Percentiles rank a stretch among this genome's conserved stretches.
These are phyloP conservation scores for Barnardius zonarius DNA, from an alignment of 2,113 vertebrate species.

Conservation along the genomic window DNA sequence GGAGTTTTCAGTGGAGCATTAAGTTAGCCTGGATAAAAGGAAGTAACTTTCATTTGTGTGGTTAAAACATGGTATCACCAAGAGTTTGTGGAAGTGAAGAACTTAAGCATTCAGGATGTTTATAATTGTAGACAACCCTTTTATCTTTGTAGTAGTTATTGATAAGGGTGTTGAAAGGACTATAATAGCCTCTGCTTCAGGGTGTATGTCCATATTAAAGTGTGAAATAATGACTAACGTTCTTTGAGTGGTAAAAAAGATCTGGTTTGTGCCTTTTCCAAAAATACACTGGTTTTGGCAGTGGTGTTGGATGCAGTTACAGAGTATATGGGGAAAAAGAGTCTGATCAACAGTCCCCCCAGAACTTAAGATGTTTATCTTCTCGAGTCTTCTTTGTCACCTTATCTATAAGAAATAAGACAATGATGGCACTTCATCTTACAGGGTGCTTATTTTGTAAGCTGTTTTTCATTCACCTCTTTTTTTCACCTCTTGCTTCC, in stretches of 20 bases:
- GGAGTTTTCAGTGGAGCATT: not conserved
- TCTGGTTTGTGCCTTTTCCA: not conserved
- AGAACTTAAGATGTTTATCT: not conserved
- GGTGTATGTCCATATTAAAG: not conserved
- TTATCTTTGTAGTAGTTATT: not conserved
- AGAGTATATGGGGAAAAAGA: not conserved
- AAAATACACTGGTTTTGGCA: not conserved
- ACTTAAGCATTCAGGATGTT: not conserved
- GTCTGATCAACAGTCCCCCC: not conserved
- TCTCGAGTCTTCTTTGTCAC: not conserved
- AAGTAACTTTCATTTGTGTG: not conserved
- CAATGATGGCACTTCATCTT: not conserved
- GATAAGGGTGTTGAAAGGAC: not conserved
- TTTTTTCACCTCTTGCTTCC: not conserved
- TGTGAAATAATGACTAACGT: not conserved
- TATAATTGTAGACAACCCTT: not conserved
- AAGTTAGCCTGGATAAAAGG: not conserved
- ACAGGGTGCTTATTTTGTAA: not conserved
- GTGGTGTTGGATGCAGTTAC: not conserved
- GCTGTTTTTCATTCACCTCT: not conserved
- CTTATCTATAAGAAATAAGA: not conserved
- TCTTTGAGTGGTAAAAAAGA: not conserved
- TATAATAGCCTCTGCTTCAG: not conserved
- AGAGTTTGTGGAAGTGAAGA: not conserved
- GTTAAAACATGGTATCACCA: not conserved